Evolutionary conservation across 2,888 invertebrate genomes (phyloP).

Genomic region (Pristionchus arcanus): DNA sequence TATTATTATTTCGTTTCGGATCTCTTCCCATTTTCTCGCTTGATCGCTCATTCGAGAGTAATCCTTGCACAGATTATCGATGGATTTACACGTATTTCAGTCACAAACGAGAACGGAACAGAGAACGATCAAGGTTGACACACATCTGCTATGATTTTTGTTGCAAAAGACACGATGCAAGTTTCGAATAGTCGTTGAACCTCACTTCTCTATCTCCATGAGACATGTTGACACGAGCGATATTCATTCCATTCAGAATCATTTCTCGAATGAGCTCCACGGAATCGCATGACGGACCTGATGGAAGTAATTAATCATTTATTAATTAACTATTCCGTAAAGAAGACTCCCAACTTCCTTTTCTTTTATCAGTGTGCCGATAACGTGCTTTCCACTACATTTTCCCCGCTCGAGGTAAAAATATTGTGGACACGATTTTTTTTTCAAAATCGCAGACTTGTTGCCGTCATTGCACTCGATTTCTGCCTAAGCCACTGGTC

Average conservation of each 20-base stretch:
- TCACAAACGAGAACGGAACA: slow-evolving; percentile 19
- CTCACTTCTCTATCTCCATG: slow-evolving; percentile 91
- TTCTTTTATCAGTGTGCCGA: neutral
- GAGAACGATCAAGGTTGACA: neutral
- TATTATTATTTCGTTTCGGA: neutral
- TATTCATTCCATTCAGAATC: slow-evolving; percentile 94
- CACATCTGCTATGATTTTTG: neutral
- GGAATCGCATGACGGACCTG: slow-evolving; percentile 80
- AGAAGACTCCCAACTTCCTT: neutral
- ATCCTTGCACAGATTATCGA: neutral
- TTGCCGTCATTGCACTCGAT: neutral
- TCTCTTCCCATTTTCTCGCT: neutral
- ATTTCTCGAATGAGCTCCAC: slow-evolving; percentile 91
- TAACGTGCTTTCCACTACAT: neutral
- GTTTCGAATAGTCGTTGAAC: neutral
- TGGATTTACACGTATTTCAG: slow-evolving; percentile 3
- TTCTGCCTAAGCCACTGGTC: neutral
- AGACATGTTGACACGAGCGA: slow-evolving; percentile 87
- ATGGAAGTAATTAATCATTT: slow-evolving; percentile 85
- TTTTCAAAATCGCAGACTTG: neutral
- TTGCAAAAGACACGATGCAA: no score
- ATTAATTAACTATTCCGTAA: neutral
- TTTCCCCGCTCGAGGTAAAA: neutral
- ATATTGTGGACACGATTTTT: neutral
- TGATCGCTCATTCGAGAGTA: neutral